phyloP scores from a whole-genome alignment of 2,888 invertebrate genomes.

The Cryptus armator region DNA sequence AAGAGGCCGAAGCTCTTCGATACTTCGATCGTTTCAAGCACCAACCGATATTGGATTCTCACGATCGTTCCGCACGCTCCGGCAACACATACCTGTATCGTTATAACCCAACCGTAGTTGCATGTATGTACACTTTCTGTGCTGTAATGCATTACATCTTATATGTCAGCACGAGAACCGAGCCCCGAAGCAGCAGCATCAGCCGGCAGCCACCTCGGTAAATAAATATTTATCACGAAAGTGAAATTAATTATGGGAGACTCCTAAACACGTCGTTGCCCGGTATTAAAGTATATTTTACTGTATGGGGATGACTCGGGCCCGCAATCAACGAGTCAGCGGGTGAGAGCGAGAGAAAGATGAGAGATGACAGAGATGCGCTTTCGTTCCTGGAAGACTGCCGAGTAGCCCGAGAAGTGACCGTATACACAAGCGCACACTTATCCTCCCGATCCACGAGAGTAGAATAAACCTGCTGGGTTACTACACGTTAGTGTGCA shows the following conservation, averaged over 20 bases:
- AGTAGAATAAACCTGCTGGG: conserved; percentile 32
- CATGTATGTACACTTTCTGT: conserved; percentile 5
- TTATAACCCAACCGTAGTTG: conserved; percentile 30
- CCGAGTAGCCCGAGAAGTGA: conserved; percentile 32
- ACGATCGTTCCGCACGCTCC: conserved; percentile 56
- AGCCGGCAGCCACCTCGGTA: conserved; percentile 33
- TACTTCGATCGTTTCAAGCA: conserved; percentile 59
- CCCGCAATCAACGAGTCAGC: conserved; percentile 47
- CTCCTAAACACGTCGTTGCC: conserved; percentile 63
- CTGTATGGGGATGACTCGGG: conserved; percentile 33
- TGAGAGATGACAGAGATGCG: conserved; percentile 55
- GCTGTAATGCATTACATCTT: conserved; percentile 58
- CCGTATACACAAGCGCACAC: conserved; percentile 36
- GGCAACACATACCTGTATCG: conserved; percentile 32
- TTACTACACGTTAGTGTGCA: background rate
- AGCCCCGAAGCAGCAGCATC: conserved; percentile 43
- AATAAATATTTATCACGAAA: conserved; percentile 71
- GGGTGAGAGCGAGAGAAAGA: conserved; percentile 37
- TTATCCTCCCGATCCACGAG: conserved; percentile 10
- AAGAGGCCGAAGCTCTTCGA: conserved; percentile 61
- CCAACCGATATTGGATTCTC: conserved; percentile 68
- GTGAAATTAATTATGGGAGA: conserved; percentile 72
- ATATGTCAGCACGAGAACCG: conserved; percentile 56
- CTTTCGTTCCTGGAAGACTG: conserved; percentile 41
- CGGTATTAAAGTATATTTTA: conserved; percentile 47